Base-by-base conservation (phyloP, 1,140 invertebrate species). In the Formica selysi region DNA sequence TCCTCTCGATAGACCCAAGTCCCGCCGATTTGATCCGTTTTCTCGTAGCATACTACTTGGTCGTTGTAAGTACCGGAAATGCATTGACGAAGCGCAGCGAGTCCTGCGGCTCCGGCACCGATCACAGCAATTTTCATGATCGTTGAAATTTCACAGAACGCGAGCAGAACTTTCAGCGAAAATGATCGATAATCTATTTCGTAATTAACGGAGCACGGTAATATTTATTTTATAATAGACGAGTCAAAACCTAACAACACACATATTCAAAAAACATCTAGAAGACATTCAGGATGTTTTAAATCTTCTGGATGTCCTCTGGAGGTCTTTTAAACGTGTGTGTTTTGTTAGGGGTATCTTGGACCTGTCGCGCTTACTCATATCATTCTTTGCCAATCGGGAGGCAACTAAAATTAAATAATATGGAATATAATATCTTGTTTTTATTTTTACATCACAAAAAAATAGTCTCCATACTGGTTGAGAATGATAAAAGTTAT, bases 1-100 rank as follows among this genome's bases (percentile, higher is more conserved):
- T 96, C 95, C 70, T 97, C 96, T 0, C 96, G 97, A 91, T 98
- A 99, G 0, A 98, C 97, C 98, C 98, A 98, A 10, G 98, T 98
- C 22, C 98, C 98, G n/a, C 98, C 98, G 67, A 99, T 95, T 88
- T 96, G 92, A 26, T 96, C 93, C 0, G 96, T 96, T 93, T 98
- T 97, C 88, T 95, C 95, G 71, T 93, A 95, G 71, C 94, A 95
- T 65, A 95, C 83, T 8, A 95, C 90, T 36, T 91, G 73, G 61
- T 83, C 32, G 16, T 83, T 5, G n/a, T 73, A 65, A 67, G 79
- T 85, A 57, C 74, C 65, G 64, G 90, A 76, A n/a, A 97, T 95
- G 79, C 96, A 96, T 81, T 96, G 96, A 87, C 95, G 94, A 11
- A 96, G 94, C 13, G 96, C 96, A 32, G 95, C 95, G 19, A 97